A percentile compares a stretch with the other conserved stretches of the same genome.
Conservation (phyloP, 2,888 invertebrate genomes). For the Metalampra italica region DNA sequence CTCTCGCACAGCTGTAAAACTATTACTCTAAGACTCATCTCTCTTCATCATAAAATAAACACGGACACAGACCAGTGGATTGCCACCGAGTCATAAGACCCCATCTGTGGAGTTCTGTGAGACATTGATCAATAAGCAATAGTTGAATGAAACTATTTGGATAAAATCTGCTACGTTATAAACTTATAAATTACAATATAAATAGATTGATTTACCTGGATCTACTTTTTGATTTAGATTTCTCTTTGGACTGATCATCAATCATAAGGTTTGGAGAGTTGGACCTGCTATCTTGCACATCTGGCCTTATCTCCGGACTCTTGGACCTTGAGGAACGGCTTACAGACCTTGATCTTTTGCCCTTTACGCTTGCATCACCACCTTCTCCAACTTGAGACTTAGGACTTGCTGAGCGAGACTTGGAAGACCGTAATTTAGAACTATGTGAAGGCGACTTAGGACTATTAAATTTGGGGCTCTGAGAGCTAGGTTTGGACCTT, state of each 20-base stretch:
- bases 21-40: no score
- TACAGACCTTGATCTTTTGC: constrained; percentile 40
- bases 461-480: constrained; percentile 44
- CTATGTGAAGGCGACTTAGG: constrained; percentile 43
- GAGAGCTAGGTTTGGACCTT: constrained; percentile 51
- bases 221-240: constrained; percentile 50
- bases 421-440: constrained; percentile 35
- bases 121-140: no score
- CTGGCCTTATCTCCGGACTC: constrained; percentile 48
- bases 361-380: constrained; percentile 47
- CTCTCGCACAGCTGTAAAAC: no score
- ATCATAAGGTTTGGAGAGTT: constrained; percentile 76
- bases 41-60: no score
- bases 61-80: no score
- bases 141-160: no score
- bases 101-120: no score
- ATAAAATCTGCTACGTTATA: no score
- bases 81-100: no score
- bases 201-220: constrained; percentile 42
- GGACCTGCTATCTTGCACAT: constrained; percentile 66
- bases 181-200: no score
- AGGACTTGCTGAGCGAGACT: constrained; percentile 46
- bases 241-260: constrained; percentile 61
- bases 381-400: constrained; percentile 29
- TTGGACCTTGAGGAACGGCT: constrained; percentile 55